Conservation (phyloP, 2,113 vertebrate species). For the Emydocephalus ijimae region DNA sequence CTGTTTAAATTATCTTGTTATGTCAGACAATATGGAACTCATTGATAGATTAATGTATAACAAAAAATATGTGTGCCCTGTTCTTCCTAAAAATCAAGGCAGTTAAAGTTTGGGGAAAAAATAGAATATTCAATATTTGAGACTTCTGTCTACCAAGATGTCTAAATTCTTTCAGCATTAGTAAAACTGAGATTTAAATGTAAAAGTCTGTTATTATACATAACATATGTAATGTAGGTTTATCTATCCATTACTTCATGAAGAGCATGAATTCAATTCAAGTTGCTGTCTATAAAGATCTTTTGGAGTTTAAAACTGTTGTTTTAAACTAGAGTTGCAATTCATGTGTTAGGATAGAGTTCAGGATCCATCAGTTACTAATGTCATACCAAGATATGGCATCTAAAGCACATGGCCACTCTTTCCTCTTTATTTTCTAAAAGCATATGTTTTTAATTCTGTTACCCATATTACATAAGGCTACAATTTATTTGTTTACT, state of each 20-base stretch:
- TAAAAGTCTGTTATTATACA: background rate
- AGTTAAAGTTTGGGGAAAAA: background rate
- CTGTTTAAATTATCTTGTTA: background rate
- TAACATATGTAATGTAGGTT: background rate
- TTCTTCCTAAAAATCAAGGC: background rate
- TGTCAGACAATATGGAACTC: background rate
- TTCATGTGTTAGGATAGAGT: background rate
- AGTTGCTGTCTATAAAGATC: background rate
- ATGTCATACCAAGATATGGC: background rate
- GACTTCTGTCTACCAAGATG: background rate
- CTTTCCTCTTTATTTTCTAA: background rate
- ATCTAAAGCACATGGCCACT: background rate
- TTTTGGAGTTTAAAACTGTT: background rate
- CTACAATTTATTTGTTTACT: background rate
- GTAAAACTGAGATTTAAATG: background rate
- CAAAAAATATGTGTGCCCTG: background rate
- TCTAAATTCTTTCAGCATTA: background rate
- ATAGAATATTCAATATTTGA: background rate
- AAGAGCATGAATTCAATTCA: background rate
- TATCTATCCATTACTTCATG: background rate
- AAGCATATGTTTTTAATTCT: background rate
- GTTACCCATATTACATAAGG: background rate
- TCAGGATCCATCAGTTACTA: background rate
- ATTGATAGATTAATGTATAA: background rate
- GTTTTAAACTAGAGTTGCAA: background rate